phyloP scores from a whole-genome alignment of 2,113 vertebrate species.

The Climacteris rufus region DNA sequence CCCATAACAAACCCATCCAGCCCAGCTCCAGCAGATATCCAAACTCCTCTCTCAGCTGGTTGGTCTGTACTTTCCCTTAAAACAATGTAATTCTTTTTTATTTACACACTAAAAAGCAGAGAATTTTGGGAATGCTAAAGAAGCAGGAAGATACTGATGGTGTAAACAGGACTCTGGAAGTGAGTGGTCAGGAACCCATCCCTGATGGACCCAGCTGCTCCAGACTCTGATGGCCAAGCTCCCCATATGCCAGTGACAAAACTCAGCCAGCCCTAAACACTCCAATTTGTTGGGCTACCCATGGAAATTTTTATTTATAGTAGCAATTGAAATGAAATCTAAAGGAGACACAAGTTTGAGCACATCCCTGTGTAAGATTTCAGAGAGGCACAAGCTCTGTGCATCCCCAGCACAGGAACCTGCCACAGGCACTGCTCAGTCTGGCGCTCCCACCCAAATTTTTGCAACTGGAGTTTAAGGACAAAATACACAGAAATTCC shows the following conservation, averaged over 20 bases:
- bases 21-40: background rate
- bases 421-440: background rate
- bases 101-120: background rate
- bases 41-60: background rate
- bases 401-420: background rate
- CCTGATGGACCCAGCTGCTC: background rate
- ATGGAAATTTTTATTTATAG: fast-evolving
- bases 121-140: background rate
- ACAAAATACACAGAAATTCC: fast-evolving
- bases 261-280: background rate
- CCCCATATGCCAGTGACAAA: background rate
- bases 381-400: background rate
- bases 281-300: background rate
- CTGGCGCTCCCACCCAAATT: fast-evolving
- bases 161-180: background rate
- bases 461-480: background rate
- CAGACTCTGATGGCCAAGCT: background rate
- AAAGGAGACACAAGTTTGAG: background rate
- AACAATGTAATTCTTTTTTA: background rate
- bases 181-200: too few relatives aligned
- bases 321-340: background rate
- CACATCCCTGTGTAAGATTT: background rate
- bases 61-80: background rate
- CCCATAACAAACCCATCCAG: background rate
- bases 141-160: background rate